These are phyloP conservation scores for Sprattus sprattus DNA, from an alignment of 2,113 vertebrate species.

Conservation along the genomic window DNA sequence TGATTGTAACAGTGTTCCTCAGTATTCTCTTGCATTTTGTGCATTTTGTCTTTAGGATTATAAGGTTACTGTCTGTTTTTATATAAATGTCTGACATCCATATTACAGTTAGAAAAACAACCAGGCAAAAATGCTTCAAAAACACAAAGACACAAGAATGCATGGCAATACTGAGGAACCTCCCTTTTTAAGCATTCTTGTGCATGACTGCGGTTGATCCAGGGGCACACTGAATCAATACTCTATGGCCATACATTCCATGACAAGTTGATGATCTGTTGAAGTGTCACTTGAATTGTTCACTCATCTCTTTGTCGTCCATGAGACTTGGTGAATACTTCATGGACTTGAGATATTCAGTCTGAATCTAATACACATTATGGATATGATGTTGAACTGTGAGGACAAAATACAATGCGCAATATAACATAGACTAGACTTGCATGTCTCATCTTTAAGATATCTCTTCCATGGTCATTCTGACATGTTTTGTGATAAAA, in stretches of 20 bases:
- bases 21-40: not conserved
- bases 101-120: not conserved
- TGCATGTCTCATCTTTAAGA: not conserved
- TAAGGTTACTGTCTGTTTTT: not conserved
- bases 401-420: not conserved
- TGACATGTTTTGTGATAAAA: not conserved
- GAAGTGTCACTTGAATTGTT: not conserved
- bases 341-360: not conserved
- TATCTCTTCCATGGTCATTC: not conserved
- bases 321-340: not conserved
- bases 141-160: not conserved
- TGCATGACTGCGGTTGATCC: not conserved
- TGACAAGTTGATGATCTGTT: not conserved
- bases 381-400: not conserved
- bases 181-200: not conserved
- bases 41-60: not conserved
- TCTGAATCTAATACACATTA: too few relatives aligned
- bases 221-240: not conserved
- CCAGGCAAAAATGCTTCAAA: not conserved
- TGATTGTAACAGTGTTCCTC: not conserved
- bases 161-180: not conserved
- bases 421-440: not conserved
- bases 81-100: not conserved
- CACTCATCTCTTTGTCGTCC: too few relatives aligned
- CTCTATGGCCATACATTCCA: not conserved